These are phyloP conservation scores for Cirrhinus molitorella DNA, from an alignment of 2,797 vertebrate species.

Conservation along the genomic window DNA sequence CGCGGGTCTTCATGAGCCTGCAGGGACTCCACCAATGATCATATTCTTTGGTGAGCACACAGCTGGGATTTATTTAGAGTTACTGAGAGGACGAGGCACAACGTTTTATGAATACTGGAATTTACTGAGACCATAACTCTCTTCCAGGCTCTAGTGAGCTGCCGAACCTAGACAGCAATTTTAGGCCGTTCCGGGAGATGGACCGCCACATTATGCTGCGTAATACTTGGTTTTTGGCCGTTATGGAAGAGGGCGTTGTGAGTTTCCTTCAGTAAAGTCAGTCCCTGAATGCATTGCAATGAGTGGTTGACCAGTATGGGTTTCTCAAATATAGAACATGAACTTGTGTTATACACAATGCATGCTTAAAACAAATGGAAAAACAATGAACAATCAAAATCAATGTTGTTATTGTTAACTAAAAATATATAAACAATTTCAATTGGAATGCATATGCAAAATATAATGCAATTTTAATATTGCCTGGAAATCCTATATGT, in stretches of 20 bases:
- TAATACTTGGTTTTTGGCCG: neutral
- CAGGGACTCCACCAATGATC: conserved; percentile 8
- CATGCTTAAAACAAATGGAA: neutral
- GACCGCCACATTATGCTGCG: neutral
- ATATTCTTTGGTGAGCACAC: conserved; percentile 25
- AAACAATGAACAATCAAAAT: neutral
- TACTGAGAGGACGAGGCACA: neutral
- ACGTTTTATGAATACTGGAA: conserved; percentile 17
- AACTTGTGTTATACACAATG: neutral
- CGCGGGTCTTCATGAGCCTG: neutral
- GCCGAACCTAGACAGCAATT: neutral
- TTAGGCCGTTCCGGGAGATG: neutral
- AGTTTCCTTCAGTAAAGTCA: neutral
- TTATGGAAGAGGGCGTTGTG: neutral
- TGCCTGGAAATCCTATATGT: too few relatives aligned
- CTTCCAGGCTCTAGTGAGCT: neutral
- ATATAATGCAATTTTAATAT: neutral
- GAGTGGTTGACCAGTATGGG: neutral
- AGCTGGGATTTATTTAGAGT: conserved; percentile 21
- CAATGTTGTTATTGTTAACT: too few relatives aligned
- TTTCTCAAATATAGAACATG: neutral
- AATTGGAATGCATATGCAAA: neutral
- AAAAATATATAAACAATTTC: neutral
- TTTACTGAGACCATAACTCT: conserved; percentile 15
- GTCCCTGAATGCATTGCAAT: conserved; percentile 9